Evolutionary conservation across 2,113 vertebrate genomes (phyloP).

Genomic region (Rhinoptilus africanus): DNA sequence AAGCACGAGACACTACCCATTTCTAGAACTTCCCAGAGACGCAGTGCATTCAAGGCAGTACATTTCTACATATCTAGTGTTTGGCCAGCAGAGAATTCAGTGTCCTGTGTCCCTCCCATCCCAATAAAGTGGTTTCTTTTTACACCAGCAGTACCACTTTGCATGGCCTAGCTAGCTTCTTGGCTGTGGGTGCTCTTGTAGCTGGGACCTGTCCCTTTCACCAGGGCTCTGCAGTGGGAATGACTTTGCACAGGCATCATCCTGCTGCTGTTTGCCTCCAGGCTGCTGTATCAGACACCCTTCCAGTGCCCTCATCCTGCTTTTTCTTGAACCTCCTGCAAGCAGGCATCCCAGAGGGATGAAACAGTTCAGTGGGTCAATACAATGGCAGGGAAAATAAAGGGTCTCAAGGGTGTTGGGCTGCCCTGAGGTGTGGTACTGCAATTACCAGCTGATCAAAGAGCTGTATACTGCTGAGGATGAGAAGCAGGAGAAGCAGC

Average conservation of each 20-base stretch:
- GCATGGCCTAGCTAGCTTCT: background rate
- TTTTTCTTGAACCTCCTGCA: background rate
- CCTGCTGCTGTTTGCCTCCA: background rate
- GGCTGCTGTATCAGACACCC: background rate
- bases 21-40: background rate
- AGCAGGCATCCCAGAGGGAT: background rate
- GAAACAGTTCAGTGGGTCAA: background rate
- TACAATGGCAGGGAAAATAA: background rate
- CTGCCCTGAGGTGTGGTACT: background rate
- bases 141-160: background rate
- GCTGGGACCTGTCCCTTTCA: background rate
- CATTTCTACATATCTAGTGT: background rate
- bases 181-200: background rate
- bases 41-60: background rate
- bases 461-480: background rate
- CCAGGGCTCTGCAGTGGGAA: background rate
- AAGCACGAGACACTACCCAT: background rate
- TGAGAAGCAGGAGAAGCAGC: background rate
- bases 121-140: background rate
- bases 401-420: background rate
- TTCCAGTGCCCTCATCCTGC: background rate
- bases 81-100: background rate
- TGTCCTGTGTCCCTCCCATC: background rate
- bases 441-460: constrained; percentile 44
- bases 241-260: background rate